Evolutionary conservation across 2,113 vertebrate species (phyloP).

Genomic region (Raja brachyura): DNA sequence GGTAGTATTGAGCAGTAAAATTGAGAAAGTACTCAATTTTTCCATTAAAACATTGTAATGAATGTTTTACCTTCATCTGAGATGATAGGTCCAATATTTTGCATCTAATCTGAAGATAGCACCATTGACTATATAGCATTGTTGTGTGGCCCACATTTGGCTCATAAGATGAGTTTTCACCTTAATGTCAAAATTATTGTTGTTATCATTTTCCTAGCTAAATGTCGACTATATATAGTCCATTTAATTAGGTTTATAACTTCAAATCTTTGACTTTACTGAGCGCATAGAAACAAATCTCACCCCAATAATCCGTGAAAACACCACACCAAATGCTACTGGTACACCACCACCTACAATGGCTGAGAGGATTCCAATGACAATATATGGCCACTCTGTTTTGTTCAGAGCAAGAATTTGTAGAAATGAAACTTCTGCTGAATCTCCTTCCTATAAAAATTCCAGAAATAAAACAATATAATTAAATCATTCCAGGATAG

Average conservation of each 20-base stretch:
- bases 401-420: constrained; percentile 61
- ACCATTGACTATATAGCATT: background rate
- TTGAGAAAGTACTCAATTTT: background rate
- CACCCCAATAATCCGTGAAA: constrained; percentile 63
- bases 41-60: background rate
- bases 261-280: background rate
- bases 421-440: constrained; percentile 49
- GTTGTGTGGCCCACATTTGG: background rate
- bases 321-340: constrained; percentile 56
- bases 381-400: constrained; percentile 55
- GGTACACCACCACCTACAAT: constrained; percentile 52
- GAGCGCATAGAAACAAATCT: constrained; percentile 37
- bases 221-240: background rate
- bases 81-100: background rate
- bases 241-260: background rate
- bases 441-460: constrained; percentile 48
- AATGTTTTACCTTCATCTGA: background rate
- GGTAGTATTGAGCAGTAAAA: background rate
- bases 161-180: background rate
- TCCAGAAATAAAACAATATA: constrained; percentile 37
- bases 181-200: background rate
- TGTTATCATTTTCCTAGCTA: background rate
- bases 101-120: background rate
- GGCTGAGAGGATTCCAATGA: constrained; percentile 53
- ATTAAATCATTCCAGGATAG: constrained; percentile 26